Evolutionary conservation across 2,888 invertebrate genomes (phyloP).

Genomic region (Lepidocyrtoides sp.): DNA sequence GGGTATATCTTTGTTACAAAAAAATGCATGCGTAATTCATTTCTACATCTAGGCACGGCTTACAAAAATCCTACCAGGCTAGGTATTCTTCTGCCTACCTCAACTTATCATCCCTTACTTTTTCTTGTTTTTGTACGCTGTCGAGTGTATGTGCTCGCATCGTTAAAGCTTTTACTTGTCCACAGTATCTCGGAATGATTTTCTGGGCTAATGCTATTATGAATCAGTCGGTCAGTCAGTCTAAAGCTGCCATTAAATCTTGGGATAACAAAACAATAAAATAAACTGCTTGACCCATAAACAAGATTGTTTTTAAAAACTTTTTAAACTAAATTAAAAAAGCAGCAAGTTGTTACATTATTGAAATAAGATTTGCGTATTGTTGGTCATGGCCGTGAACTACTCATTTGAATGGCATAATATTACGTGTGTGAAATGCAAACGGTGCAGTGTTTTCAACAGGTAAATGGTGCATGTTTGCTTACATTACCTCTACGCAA

Average conservation of each 20-base stretch:
- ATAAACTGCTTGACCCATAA: background rate
- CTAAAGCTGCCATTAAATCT: background rate
- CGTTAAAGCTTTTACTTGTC: background rate
- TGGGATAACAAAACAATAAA: background rate
- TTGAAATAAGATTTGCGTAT: background rate
- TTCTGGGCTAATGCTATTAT: conserved; percentile 27
- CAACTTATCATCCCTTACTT: conserved; percentile 52
- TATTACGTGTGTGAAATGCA: conserved; percentile 1
- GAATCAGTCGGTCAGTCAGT: conserved; percentile 3
- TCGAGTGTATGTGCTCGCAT: background rate
- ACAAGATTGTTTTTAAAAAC: background rate
- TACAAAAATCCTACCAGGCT: too few relatives aligned
- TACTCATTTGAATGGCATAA: background rate
- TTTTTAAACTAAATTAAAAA: too few relatives aligned
- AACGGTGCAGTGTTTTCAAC: background rate
- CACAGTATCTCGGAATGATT: background rate
- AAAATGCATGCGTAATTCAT: background rate
- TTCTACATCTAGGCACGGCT: too few relatives aligned
- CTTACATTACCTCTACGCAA: too few relatives aligned
- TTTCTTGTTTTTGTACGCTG: conserved; percentile 27
- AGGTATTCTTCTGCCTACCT: conserved; percentile 49
- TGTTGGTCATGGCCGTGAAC: conserved; percentile 1
- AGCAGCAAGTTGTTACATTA: background rate
- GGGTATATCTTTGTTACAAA: background rate
- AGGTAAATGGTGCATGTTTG: too few relatives aligned